Conservation (phyloP, 2,888 invertebrate genomes). For the Drosophila aldrichi region DNA sequence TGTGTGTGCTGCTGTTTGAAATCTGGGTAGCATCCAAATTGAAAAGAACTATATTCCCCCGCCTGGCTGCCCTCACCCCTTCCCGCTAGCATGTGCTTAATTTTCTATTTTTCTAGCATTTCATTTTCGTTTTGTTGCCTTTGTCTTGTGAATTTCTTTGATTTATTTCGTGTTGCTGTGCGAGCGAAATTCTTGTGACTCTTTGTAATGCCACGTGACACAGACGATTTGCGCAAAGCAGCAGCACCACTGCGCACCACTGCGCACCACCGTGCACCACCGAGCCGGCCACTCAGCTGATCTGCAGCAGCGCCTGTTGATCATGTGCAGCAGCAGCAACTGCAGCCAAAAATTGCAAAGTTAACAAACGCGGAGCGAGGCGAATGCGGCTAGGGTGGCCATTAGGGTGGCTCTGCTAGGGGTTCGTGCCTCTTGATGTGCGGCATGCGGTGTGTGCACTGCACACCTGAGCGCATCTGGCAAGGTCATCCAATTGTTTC, state of each 20-base stretch:
- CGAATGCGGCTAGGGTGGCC: neutral
- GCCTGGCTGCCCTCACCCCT: too few species aligned
- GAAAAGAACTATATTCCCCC: neutral
- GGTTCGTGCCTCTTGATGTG: slow-evolving; percentile 4
- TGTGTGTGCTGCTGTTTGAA: slow-evolving; percentile 16
- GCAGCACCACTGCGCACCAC: slow-evolving; percentile 3
- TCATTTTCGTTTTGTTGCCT: neutral
- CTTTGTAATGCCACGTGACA: slow-evolving; percentile 53
- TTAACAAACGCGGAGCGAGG: slow-evolving; percentile 29
- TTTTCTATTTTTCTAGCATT: slow-evolving; percentile 21
- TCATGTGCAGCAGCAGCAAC: slow-evolving; percentile 47
- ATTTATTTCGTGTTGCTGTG: slow-evolving; percentile 61
- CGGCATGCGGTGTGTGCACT: slow-evolving; percentile 29
- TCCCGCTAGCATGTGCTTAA: neutral
- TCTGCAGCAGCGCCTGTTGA: slow-evolving; percentile 18
- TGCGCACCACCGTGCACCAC: neutral
- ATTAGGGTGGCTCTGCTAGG: neutral
- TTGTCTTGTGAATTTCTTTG: slow-evolving; percentile 43
- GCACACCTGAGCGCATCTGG: slow-evolving; percentile 42
- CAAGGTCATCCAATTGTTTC: slow-evolving; percentile 29
- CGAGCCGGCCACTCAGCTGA: slow-evolving; percentile 16
- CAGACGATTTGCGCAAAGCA: slow-evolving; percentile 29
- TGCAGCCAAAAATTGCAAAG: slow-evolving; percentile 51
- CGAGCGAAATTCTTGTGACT: slow-evolving; percentile 40
- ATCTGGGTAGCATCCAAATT: slow-evolving; percentile 50